Evolutionary conservation across 2,113 vertebrate genomes (phyloP).

Genomic region (Calyptommatus sinebrachiatus): DNA sequence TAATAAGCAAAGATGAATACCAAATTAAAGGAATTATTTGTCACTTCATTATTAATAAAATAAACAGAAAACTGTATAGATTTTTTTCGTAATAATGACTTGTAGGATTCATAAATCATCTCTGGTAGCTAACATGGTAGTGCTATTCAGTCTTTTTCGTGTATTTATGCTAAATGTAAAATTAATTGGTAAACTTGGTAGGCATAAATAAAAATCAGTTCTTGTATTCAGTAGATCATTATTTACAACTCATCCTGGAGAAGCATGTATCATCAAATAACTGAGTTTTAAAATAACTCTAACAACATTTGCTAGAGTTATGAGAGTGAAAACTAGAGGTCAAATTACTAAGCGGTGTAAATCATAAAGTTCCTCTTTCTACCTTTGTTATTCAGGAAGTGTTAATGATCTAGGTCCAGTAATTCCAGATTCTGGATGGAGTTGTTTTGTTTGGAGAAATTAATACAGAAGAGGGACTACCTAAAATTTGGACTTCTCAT

Average conservation of each 20-base stretch:
- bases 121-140: neutral
- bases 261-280: neutral
- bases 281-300: neutral
- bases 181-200: slow-evolving; percentile 33
- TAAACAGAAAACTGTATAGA: slow-evolving; percentile 34
- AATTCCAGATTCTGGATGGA: neutral
- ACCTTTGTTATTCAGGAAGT: neutral
- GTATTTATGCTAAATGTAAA: slow-evolving; percentile 25
- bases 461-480: too few species aligned
- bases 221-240: slow-evolving; percentile 11
- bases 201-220: slow-evolving; percentile 31
- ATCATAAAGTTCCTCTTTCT: neutral
- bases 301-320: slow-evolving; percentile 17
- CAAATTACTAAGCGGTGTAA: neutral
- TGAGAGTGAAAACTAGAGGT: neutral
- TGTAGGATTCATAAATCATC: slow-evolving; percentile 22
- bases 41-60: slow-evolving; percentile 42
- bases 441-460: too few species aligned
- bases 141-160: neutral
- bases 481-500: too few species aligned
- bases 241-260: slow-evolving; percentile 22
- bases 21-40: slow-evolving; percentile 30
- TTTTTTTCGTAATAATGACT: slow-evolving; percentile 4
- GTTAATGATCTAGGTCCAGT: neutral
- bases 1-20: slow-evolving; percentile 20